Percentiles rank a stretch among this genome's conserved stretches.
Evolutionary conservation across 2,888 invertebrate genomes (phyloP).

Genomic region (Mycogona germanica): DNA sequence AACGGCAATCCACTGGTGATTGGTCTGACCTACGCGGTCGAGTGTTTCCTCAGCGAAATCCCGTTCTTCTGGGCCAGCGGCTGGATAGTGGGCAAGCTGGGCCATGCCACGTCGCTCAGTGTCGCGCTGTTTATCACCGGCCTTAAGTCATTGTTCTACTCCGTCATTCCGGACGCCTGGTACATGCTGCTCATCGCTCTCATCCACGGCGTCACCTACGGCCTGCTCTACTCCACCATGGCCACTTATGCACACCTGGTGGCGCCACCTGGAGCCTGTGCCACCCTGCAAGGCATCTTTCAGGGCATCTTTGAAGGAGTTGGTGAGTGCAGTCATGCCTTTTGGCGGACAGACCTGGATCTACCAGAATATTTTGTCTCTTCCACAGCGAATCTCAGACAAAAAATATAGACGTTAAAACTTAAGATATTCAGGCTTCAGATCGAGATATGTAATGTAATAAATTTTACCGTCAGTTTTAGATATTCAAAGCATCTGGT

Average conservation of each 20-base stretch:
- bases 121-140: constrained; percentile 67
- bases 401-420: no score
- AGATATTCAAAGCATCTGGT: no score
- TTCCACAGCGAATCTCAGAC: no score
- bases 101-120: constrained; percentile 70
- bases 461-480: no score
- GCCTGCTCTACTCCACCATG: constrained; percentile 73
- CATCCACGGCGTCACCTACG: constrained; percentile 76
- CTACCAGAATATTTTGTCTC: no score
- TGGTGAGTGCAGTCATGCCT: no score
- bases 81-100: constrained; percentile 59
- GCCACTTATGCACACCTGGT: constrained; percentile 73
- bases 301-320: constrained; percentile 79
- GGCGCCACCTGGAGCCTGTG: constrained; percentile 70
- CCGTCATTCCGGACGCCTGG: constrained; percentile 66
- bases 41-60: constrained; percentile 71
- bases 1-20: constrained; percentile 43
- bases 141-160: constrained; percentile 67
- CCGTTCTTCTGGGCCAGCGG: constrained; percentile 77
- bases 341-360: no score
- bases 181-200: constrained; percentile 71
- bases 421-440: not conserved
- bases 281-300: constrained; percentile 75
- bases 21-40: constrained; percentile 59
- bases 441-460: no score